Evolutionary conservation across 2,888 invertebrate species (phyloP).

Genomic region (Rotaria sp.): DNA sequence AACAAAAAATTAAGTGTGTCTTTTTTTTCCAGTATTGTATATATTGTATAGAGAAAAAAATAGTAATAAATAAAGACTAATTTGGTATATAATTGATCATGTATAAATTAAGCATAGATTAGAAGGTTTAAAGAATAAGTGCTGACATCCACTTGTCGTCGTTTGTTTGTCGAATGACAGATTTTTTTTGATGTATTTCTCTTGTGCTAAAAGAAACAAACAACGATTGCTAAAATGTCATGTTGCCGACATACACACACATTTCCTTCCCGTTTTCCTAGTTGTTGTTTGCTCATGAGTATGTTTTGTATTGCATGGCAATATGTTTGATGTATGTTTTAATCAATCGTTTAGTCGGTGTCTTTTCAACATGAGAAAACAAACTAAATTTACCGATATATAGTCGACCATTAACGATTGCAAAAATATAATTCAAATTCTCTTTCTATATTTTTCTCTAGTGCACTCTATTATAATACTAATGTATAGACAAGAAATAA

Average conservation of each 20-base stretch:
- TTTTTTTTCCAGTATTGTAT: not conserved
- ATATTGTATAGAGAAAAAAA: not conserved
- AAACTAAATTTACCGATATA: not conserved
- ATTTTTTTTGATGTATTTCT: not conserved
- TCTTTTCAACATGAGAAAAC: not conserved
- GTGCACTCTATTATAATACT: not conserved
- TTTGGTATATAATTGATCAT: not conserved
- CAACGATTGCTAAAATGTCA: not conserved
- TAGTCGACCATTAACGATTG: not conserved
- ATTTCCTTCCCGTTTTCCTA: not conserved
- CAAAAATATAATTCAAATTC: not conserved
- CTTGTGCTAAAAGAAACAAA: not conserved
- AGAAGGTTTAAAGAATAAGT: not conserved
- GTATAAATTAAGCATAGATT: not conserved
- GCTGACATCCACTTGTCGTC: not conserved
- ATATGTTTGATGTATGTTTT: not conserved
- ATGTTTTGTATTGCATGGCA: not conserved
- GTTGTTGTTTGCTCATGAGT: not conserved
- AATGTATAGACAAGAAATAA: too few relatives aligned
- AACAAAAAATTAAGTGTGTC: not conserved
- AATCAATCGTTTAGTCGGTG: not conserved
- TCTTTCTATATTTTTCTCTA: not conserved
- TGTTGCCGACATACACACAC: not conserved
- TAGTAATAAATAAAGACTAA: not conserved
- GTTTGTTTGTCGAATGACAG: not conserved